Evolutionary conservation across 2,113 vertebrate species (phyloP), one percentile per base, ranked within the genome.

Genomic region (Piliocolobus tephrosceles): DNA sequence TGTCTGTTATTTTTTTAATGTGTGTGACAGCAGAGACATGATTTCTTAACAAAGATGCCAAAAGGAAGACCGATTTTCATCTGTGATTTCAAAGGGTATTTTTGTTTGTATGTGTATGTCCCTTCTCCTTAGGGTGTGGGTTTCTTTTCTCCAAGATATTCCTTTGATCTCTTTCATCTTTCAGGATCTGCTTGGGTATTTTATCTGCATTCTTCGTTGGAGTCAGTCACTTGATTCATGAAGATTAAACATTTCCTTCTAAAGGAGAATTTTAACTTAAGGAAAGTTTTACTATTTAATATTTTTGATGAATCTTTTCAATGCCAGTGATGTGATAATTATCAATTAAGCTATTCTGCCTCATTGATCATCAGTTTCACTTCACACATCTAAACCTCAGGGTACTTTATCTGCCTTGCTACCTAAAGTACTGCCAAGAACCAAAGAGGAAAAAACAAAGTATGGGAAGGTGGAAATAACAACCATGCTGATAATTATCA

Each of bases 151-250:
- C 30, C 50, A 61, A 92, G 93, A 68, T 89, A 45, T 52, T 86
- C 27, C 89, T 98, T 99, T 98, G 95, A 98, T 97, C 88, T 93
- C 95, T 92, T 95, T 97, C 88, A 98, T 98, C 91, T 98, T 70
- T 95, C 8, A 2, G 91, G 76, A 81, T 86, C 85, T 86, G 27
- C 72, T 83, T 92, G 93, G 72, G 68, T 86, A 52, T 97, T 97
- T 92, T 94, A 70, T 96, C 81, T 82, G 84, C 79, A 92, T 97
- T 96, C 92, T 90, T 92, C 10, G 6, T 70, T 96, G 83, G 50
- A 93, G 61, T 68, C 47, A 35, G 84, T 73, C 43, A 20, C 64
- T 80, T 43, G 35, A 64, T 55, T 90, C 27, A 20, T 38, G 58
- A 57, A 95, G 70, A 82, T 61, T 73, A 95, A 96, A 52, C 20